Conservation (phyloP, 2,113 vertebrate genomes). For the Epinephelus lanceolatus region DNA sequence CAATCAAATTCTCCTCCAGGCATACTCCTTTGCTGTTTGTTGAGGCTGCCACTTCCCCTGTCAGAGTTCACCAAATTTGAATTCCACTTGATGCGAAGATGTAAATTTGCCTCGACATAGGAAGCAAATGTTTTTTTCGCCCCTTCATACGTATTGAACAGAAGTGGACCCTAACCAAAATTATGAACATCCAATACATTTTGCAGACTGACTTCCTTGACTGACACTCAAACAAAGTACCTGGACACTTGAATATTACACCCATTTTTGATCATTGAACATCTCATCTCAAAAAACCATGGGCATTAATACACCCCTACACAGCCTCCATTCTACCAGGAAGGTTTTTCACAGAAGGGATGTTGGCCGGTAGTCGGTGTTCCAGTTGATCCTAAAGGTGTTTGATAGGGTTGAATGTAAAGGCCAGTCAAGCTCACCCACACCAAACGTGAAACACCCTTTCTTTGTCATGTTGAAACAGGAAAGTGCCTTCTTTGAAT, state of each 20-base stretch:
- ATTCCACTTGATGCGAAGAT: too few relatives aligned
- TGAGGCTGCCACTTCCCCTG: too few relatives aligned
- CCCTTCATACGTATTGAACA: neutral
- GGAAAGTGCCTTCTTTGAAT: neutral
- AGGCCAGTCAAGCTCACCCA: neutral
- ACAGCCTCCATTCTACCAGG: neutral
- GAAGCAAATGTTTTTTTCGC: too few relatives aligned
- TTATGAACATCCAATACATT: neutral
- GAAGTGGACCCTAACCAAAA: neutral
- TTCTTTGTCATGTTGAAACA: neutral
- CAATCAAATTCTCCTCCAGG: too few relatives aligned
- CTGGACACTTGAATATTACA: neutral
- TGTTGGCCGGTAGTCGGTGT: neutral
- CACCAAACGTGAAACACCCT: neutral
- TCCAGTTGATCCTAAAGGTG: conserved; percentile 16
- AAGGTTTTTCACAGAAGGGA: neutral
- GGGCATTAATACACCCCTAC: neutral
- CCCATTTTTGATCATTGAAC: neutral
- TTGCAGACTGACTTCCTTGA: neutral
- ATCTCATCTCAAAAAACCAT: neutral
- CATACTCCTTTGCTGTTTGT: too few relatives aligned
- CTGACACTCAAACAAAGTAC: neutral
- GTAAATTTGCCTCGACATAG: too few relatives aligned
- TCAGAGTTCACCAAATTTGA: too few relatives aligned
- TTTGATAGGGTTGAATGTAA: neutral